Conservation (phyloP, 2,113 vertebrate species). For the Entelurus aequoreus region DNA sequence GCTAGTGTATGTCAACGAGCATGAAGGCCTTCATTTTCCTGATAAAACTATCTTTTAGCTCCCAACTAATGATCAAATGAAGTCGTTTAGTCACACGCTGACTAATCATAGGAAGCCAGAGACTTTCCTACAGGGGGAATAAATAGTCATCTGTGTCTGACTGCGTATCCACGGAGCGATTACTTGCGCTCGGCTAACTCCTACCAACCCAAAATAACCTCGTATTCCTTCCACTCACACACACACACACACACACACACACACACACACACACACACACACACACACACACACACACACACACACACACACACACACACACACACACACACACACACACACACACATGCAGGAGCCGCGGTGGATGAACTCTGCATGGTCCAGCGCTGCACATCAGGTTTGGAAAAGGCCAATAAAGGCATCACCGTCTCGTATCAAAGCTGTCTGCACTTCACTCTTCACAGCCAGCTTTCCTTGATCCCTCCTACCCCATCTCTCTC, state of each 20-base stretch:
- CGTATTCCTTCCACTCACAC: background rate
- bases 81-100: background rate
- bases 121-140: background rate
- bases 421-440: conserved; percentile 19
- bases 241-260: no score
- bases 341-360: conserved; percentile 2
- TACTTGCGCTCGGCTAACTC: conserved; percentile 3
- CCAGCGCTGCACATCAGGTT: background rate
- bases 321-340: no score
- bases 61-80: background rate
- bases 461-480: background rate
- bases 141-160: conserved; percentile 6
- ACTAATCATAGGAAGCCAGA: conserved; percentile 1
- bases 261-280: no score
- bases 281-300: no score
- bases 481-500: conserved; percentile 1
- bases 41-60: background rate
- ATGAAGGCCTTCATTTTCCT: no score
- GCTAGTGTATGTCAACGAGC: background rate
- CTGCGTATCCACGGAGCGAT: background rate
- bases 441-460: background rate
- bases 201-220: conserved; percentile 10
- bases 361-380: background rate
- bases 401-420: conserved; percentile 25
- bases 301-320: no score